Base-by-base conservation (phyloP, 2,797 vertebrate species). In the Aldrovandia affinis region DNA sequence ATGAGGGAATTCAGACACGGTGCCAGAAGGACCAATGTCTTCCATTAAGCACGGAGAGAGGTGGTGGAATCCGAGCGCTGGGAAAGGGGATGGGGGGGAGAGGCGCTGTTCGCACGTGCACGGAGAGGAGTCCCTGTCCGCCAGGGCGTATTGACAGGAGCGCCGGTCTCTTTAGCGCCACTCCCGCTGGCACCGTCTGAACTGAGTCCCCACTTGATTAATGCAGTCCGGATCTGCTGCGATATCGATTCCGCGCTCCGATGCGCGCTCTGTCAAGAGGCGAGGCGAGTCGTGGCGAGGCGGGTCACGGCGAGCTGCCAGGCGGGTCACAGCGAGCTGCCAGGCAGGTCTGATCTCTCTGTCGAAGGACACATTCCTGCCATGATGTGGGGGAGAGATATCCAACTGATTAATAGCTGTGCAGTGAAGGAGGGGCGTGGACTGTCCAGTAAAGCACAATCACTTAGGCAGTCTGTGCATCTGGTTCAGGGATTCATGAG, bases 171-270 rank as follows among this genome's bases (percentile, higher is more conserved):
- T 30, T 77, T 14, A n/a, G 42, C 28, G 22, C 14, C 65, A 42
- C 59, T 65, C 81, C 59, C 28, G 30, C 81, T 28, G 81, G 39
- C 36, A 33, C 42, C 2, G 63, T 44, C 9, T 68, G n/a, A 68
- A 65, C 22, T 59, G 57, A 73, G 50, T 22, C 39, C n/a, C 36
- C 22, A 54, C 65, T 75, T 39, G 52, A 75, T 83, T 73, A 75
- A 83, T 83, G 50, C 15, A 59, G 59, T 30, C 59, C 44, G 10
- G 39, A 42, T 55, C 78, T 47, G 79, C 25, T 22, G 52, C 68
- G 79, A 59, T n/a, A 75, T 81, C 52, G 65, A 75, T 75, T 20
- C 8, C 61, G n/a, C 61, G n/a, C 44, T 68, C 39, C 81, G 39
- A 30, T n/a, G 10, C 0, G 50, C 42, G 42, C 22, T 33, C 33